These are phyloP conservation scores for Icerya purchasi DNA, from an alignment of 2,888 invertebrate genomes.

Conservation along the genomic window DNA sequence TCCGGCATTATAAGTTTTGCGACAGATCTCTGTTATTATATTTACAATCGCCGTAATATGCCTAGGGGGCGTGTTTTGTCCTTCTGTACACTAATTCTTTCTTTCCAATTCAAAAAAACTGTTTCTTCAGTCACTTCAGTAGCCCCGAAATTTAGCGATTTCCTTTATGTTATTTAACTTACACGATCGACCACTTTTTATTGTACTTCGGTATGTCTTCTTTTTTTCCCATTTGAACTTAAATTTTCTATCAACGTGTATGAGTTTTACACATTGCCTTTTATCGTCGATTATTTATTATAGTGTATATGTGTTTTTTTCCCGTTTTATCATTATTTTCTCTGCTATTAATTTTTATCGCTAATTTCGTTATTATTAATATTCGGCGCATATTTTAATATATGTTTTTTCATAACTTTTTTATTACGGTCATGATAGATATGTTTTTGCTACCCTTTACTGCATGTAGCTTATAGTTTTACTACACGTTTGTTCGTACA, in stretches of 20 bases:
- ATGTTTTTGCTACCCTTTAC: too few species aligned
- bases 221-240: too few species aligned
- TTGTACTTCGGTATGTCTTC: not conserved
- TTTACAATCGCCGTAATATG: not conserved
- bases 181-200: not conserved
- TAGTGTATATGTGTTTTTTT: not conserved
- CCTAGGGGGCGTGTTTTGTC: not conserved
- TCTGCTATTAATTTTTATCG: slow-evolving; percentile 6
- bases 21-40: not conserved
- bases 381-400: not conserved
- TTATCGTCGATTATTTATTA: not conserved
- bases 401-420: too few species aligned
- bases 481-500: too few species aligned
- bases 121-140: too few species aligned
- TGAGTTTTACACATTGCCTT: not conserved
- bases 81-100: not conserved
- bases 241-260: not conserved
- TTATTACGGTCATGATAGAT: too few species aligned
- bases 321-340: not conserved
- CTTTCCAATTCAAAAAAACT: not conserved
- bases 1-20: not conserved
- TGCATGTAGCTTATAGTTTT: too few species aligned
- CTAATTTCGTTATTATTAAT: not conserved
- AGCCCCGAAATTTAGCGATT: too few species aligned
- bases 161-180: too few species aligned